A percentile compares a stretch with the other conserved stretches of the same genome.
These are phyloP conservation scores for Shargacucullia verbasci DNA, from an alignment of 2,888 invertebrate species.

Conservation along the genomic window DNA sequence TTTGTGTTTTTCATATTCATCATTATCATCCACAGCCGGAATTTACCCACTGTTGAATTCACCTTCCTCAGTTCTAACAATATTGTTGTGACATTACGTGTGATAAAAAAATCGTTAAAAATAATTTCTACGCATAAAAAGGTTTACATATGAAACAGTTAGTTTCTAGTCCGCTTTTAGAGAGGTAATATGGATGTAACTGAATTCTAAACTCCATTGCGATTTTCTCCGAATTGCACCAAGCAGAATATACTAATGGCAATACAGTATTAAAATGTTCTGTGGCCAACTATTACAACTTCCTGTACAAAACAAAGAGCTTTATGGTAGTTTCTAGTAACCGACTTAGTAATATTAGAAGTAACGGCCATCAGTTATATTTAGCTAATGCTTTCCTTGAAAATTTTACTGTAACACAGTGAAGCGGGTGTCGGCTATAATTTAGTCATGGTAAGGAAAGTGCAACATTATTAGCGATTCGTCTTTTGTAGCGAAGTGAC, in stretches of 20 bases:
- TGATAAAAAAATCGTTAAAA: too few relatives aligned
- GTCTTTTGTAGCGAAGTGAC: background rate
- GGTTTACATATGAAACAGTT: too few relatives aligned
- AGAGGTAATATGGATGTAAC: too few relatives aligned
- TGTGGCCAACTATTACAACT: constrained; percentile 25
- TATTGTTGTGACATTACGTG: too few relatives aligned
- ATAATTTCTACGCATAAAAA: too few relatives aligned
- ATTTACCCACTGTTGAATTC: too few relatives aligned
- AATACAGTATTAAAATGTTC: constrained; percentile 14
- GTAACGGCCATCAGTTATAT: constrained; percentile 37
- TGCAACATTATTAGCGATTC: constrained; percentile 26
- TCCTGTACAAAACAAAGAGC: constrained; percentile 24
- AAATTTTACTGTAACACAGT: constrained; percentile 24
- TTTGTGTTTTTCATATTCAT: too few relatives aligned
- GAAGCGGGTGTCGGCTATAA: constrained; percentile 17
- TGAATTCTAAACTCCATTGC: background rate
- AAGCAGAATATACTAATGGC: background rate
- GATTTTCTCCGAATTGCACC: constrained; percentile 1
- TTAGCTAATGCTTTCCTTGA: constrained; percentile 47
- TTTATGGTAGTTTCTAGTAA: constrained; percentile 36
- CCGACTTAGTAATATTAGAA: constrained; percentile 34
- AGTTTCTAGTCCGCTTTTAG: too few relatives aligned
- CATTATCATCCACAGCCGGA: too few relatives aligned
- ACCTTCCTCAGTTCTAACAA: too few relatives aligned
- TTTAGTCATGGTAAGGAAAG: constrained; percentile 28